Conservation (phyloP, 1,140 invertebrate species). For the Hirudo medicinalis region DNA sequence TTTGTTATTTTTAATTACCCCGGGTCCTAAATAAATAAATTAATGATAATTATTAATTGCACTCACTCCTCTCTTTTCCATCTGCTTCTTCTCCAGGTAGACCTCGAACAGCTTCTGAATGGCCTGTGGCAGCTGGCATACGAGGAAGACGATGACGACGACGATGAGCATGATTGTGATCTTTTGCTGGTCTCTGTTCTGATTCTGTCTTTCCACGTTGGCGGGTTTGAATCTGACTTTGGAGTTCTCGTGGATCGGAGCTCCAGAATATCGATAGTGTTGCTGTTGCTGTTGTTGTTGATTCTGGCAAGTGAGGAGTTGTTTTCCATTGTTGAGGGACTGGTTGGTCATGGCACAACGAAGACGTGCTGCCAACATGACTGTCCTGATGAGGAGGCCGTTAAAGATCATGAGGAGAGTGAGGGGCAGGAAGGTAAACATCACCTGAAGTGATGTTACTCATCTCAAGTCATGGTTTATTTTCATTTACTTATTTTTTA, state of each 20-base stretch:
- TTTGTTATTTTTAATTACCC: no score
- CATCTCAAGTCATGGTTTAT: no score
- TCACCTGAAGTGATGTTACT: conserved; percentile 37
- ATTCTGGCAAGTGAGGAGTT: conserved; percentile 34
- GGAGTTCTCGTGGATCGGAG: background rate
- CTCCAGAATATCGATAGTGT: background rate
- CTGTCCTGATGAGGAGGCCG: conserved; percentile 31
- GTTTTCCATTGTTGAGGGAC: conserved; percentile 47
- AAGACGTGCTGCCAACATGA: conserved; percentile 17
- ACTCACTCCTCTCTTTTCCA: no score
- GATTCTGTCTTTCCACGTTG: background rate
- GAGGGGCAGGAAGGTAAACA: conserved; percentile 56
- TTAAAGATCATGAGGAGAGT: conserved; percentile 57
- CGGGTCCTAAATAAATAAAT: no score
- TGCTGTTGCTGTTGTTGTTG: background rate
- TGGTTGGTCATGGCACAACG: conserved; percentile 46
- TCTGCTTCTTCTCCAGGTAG: background rate
- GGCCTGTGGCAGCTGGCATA: conserved; percentile 22
- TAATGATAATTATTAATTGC: no score
- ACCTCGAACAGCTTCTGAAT: conserved; percentile 18
- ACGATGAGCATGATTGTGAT: conserved; percentile 23
- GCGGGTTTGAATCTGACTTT: background rate
- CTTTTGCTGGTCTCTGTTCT: conserved; percentile 17
- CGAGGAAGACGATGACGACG: conserved; percentile 24
- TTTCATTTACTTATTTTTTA: no score